These are phyloP conservation scores for Todiramphus chloris DNA, from an alignment of 2,113 vertebrate species.

Conservation along the genomic window DNA sequence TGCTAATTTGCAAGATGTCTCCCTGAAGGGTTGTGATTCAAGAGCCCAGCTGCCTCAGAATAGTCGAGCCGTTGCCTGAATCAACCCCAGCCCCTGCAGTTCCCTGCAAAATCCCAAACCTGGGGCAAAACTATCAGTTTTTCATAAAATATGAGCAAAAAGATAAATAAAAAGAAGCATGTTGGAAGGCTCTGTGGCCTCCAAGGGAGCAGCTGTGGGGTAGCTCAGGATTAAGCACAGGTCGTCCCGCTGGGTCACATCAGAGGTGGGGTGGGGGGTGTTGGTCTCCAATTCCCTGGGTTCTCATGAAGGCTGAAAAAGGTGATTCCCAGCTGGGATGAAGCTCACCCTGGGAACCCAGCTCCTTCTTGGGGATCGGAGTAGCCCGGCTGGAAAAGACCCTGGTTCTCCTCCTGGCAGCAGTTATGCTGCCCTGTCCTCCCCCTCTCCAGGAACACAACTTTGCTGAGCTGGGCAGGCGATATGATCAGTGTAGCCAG, in stretches of 20 bases:
- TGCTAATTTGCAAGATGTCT: neutral
- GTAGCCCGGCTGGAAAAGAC: neutral
- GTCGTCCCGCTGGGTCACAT: neutral
- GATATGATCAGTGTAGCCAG: neutral
- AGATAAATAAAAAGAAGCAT: rapidly evolving
- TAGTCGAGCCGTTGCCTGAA: neutral
- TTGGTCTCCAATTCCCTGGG: neutral
- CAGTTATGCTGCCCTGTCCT: neutral
- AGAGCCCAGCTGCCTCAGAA: neutral
- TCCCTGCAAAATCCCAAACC: neutral
- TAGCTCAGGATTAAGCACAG: neutral
- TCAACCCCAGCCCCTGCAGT: neutral
- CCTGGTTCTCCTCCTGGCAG: neutral
- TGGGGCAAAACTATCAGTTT: neutral
- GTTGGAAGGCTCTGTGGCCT: neutral
- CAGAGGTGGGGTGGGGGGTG: rapidly evolving
- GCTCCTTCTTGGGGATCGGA: neutral
- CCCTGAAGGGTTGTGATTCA: neutral
- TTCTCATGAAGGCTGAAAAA: neutral
- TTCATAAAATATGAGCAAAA: neutral
- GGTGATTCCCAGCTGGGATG: neutral
- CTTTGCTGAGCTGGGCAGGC: neutral
- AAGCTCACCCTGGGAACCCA: neutral
- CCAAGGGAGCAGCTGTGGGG: neutral
- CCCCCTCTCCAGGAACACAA: rapidly evolving